Evolutionary conservation across 2,888 invertebrate genomes (phyloP).

Genomic region (Apamea anceps): DNA sequence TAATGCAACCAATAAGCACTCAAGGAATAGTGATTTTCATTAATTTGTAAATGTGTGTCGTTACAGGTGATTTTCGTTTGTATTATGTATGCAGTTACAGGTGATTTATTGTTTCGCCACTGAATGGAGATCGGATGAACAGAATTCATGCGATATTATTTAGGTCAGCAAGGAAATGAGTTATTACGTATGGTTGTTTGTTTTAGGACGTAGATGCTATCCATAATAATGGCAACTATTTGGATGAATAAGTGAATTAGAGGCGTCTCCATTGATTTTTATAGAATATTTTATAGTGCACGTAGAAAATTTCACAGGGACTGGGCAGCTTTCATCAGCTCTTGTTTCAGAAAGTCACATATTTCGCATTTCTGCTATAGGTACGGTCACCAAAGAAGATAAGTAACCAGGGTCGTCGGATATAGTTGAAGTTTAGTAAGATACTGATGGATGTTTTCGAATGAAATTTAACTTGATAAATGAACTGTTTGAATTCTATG

Average conservation of each 20-base stretch:
- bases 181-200: conserved; percentile 5
- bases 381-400: neutral
- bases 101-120: conserved; percentile 34
- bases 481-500: no score
- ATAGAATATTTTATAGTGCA: no score
- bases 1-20: conserved; percentile 33
- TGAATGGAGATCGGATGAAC: conserved; percentile 10
- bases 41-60: conserved; percentile 19
- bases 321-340: neutral
- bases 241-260: neutral
- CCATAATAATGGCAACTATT: neutral
- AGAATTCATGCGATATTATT: conserved; percentile 22
- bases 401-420: no score
- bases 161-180: conserved; percentile 16
- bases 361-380: neutral
- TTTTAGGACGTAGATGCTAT: neutral
- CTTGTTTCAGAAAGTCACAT: neutral
- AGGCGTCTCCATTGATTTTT: no score
- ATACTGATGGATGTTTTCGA: no score
- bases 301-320: neutral
- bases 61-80: conserved; percentile 32
- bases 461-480: no score
- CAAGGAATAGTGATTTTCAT: neutral
- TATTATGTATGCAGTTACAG: conserved; percentile 33
- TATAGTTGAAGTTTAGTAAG: no score